A percentile compares a stretch with the other conserved stretches of the same genome.
phyloP scores from a whole-genome alignment of 2,888 invertebrate species.

The Torymus texanus region DNA sequence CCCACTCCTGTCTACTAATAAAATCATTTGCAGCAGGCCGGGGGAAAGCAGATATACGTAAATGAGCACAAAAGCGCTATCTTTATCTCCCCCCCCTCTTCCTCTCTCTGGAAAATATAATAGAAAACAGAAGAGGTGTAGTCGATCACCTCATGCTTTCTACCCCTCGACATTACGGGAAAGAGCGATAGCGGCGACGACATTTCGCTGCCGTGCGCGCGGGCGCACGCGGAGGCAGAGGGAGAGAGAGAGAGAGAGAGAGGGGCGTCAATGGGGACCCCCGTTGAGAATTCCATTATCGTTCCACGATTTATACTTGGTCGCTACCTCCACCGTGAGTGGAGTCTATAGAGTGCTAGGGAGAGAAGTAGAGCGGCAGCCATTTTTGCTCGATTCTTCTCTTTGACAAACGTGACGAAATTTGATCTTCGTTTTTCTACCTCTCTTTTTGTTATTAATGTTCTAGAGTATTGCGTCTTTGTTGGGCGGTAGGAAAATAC shows the following conservation, averaged over 20 bases:
- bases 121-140: conserved; percentile 30
- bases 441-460: conserved; percentile 36
- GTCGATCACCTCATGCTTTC: conserved; percentile 54
- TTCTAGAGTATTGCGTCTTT: not conserved
- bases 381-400: conserved; percentile 51
- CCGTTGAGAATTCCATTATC: conserved; percentile 74
- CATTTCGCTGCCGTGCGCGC: conserved; percentile 65
- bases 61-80: conserved; percentile 8
- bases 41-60: conserved; percentile 43
- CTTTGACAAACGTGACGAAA: conserved; percentile 53
- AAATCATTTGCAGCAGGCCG: conserved; percentile 63
- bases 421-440: conserved; percentile 45
- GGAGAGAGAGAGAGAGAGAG: too few relatives aligned
- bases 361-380: not conserved
- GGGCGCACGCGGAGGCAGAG: not conserved
- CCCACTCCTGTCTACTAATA: conserved; percentile 61
- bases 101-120: conserved; percentile 28
- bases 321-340: conserved; percentile 4
- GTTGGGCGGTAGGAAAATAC: conserved; percentile 12
- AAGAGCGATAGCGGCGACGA: conserved; percentile 52
- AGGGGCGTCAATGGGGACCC: conserved; percentile 68
- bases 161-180: conserved; percentile 56
- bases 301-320: conserved; percentile 66
- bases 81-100: not conserved
- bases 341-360: conserved; percentile 10